Base-by-base conservation (phyloP, 2,113 vertebrate genomes). In the Tautogolabrus adspersus region DNA sequence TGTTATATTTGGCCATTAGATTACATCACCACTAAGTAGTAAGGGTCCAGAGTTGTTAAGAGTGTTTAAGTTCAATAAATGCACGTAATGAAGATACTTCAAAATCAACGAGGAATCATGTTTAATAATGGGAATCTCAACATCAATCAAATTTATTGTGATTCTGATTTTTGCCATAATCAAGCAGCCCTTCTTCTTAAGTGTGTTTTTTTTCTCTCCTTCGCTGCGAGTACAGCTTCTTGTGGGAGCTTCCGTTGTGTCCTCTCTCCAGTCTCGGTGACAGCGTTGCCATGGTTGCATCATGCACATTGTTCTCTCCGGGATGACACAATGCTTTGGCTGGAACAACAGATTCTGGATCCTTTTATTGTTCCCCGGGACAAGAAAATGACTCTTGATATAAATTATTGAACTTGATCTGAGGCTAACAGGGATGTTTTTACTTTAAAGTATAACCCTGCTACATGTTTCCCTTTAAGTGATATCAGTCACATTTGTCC, bases 221-320 rank as follows among this genome's bases (percentile, higher is more conserved):
- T 26, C 16, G 5, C 26, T 37, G 70, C 6, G 26, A 68, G 57
- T 47, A 59, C 62, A 61, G 34, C 83, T 76, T 86, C 70, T 40
- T 64, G 47, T n/a, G 60, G 47, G 65, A 86, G 64, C 73, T 55
- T 83, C 63, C 57, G 3, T 61, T 83, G 63, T 60, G 37, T 78
- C 62, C 59, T 60, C 65, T 34, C 71, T 49, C 64, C 52, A 66
- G 77, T 58, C 60, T 66, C 77, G 0, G 51, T 80, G 69, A 75
- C 79, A 68, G 60, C 74, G 82, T 82, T 75, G 72, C 83, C 60
- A 80, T 86, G 82, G 84, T 86, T 86, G 66, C 84, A 66, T 87
- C 78, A 74, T 80, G 79, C 60, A 77, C 66, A 78, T 80, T 87
- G 77, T 90, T 85, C 70, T 82, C 70, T 86, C 38, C 22, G 40